These are phyloP conservation scores for Drosophila nigricruria DNA, from an alignment of 2,888 invertebrate genomes.

Conservation along the genomic window DNA sequence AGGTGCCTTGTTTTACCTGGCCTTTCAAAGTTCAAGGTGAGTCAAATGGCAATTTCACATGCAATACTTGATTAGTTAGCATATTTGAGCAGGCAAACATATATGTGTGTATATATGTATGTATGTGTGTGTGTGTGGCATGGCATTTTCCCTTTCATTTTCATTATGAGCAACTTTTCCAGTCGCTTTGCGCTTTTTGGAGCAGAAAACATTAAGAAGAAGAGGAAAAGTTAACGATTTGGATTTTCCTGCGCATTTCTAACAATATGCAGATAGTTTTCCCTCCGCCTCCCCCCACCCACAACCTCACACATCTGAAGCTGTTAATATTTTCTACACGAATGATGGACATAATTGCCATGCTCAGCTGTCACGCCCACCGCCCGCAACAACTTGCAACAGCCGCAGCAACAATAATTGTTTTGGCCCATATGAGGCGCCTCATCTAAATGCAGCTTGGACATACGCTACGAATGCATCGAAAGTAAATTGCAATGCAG, in stretches of 20 bases:
- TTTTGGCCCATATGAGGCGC: conserved; percentile 75
- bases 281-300: neutral
- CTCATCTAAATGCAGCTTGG: conserved; percentile 64
- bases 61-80: conserved; percentile 60
- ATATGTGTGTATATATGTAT: conserved; percentile 4
- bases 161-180: conserved; percentile 59
- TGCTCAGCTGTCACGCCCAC: conserved; percentile 59
- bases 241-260: conserved; percentile 52
- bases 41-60: conserved; percentile 75
- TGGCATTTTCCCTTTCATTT: conserved; percentile 69
- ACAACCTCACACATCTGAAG: conserved; percentile 12
- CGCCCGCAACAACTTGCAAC: conserved; percentile 43
- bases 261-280: conserved; percentile 65
- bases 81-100: conserved; percentile 16
- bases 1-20: conserved; percentile 43
- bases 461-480: conserved; percentile 70
- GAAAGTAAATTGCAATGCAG: conserved; percentile 72
- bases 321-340: conserved; percentile 71
- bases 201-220: conserved; percentile 73
- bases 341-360: conserved; percentile 77
- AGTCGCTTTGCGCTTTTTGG: conserved; percentile 80
- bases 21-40: conserved; percentile 80
- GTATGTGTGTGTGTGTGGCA: conserved; percentile 10
- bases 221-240: conserved; percentile 26
- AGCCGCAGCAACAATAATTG: conserved; percentile 63